Evolutionary conservation across 2,888 invertebrate genomes (phyloP).

Genomic region (Acleris literana): DNA sequence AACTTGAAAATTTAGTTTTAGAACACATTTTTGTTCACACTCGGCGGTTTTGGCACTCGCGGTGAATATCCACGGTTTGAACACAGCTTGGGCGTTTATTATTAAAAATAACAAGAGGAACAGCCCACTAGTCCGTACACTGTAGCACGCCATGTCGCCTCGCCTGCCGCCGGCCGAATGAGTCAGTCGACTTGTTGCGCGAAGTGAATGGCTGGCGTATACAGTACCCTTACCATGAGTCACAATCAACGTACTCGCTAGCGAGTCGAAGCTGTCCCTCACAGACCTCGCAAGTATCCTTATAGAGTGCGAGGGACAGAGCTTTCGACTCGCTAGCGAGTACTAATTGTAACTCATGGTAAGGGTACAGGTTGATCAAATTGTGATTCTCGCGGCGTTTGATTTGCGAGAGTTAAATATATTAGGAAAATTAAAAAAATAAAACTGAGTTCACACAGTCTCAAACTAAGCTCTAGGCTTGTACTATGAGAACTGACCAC

Average conservation of each 20-base stretch:
- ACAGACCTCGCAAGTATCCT: too few relatives aligned
- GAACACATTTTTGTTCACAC: constrained; percentile 67
- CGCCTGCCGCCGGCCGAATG: constrained; percentile 42
- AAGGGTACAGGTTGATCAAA: constrained; percentile 13
- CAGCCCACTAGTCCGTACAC: constrained; percentile 74
- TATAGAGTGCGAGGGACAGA: too few relatives aligned
- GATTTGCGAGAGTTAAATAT: background rate
- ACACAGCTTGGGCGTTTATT: constrained; percentile 60
- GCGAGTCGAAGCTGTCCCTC: too few relatives aligned
- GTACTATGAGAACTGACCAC: too few relatives aligned
- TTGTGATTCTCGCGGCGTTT: background rate
- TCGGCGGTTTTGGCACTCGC: constrained; percentile 57
- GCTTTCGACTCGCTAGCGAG: too few relatives aligned
- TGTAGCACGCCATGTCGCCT: constrained; percentile 63
- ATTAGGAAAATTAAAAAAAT: too few relatives aligned
- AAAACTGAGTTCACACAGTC: too few relatives aligned
- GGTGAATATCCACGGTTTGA: constrained; percentile 76
- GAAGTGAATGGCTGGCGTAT: constrained; percentile 8
- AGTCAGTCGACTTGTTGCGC: constrained; percentile 29
- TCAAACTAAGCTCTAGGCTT: too few relatives aligned
- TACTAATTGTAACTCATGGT: too few relatives aligned
- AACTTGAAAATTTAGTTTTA: constrained; percentile 63
- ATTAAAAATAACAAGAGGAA: constrained; percentile 75
- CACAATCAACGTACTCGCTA: too few relatives aligned
- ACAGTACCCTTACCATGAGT: too few relatives aligned